Evolutionary conservation across 2,113 vertebrate species (phyloP).

Genomic region (Prunella fulvescens): DNA sequence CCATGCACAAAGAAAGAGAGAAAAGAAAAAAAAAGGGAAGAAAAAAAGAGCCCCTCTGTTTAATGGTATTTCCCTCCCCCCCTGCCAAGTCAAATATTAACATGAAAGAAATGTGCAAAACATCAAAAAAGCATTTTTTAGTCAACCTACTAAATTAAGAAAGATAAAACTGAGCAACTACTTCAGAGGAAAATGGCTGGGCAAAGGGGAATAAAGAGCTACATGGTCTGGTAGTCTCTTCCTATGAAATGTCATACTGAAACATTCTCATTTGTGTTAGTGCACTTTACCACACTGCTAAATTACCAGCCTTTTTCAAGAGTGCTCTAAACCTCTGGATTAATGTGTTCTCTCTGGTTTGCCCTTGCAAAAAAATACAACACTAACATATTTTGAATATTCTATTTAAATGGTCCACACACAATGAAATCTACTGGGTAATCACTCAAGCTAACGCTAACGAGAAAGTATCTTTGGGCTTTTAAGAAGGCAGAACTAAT

Average conservation of each 20-base stretch:
- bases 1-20: not conserved
- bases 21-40: accelerated
- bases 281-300: not conserved
- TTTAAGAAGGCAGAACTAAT: not conserved
- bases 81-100: not conserved
- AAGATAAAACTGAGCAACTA: not conserved
- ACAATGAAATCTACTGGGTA: not conserved
- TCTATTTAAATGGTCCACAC: not conserved
- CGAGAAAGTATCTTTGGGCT: not conserved
- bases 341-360: not conserved
- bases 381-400: not conserved
- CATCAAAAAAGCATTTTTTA: not conserved
- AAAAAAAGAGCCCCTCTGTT: not conserved
- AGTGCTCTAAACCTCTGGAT: not conserved
- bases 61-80: not conserved
- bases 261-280: not conserved
- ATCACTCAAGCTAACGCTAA: not conserved
- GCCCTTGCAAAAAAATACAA: not conserved
- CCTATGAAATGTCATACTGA: not conserved
- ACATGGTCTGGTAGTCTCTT: not conserved
- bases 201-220: not conserved
- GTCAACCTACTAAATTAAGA: not conserved
- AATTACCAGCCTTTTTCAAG: not conserved
- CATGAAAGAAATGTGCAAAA: not conserved
- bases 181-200: not conserved